Percentiles rank a stretch among this genome's conserved stretches.
phyloP scores from a whole-genome alignment of 1,140 invertebrate genomes.

The Fopius arisanus region DNA sequence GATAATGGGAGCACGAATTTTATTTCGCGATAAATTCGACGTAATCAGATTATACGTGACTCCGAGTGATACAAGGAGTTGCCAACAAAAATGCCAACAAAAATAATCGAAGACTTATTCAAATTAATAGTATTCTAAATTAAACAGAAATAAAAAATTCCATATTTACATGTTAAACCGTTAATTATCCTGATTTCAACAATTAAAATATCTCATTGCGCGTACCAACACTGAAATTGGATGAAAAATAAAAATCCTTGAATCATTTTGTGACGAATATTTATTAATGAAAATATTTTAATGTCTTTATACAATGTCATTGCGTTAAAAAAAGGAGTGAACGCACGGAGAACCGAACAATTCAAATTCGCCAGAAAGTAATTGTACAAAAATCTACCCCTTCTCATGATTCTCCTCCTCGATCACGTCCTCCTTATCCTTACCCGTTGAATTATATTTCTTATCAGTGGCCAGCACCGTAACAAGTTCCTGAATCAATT shows the following conservation, averaged over 20 bases:
- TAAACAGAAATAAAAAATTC: too few species aligned
- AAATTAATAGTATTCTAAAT: too few species aligned
- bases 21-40: not conserved
- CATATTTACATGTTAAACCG: too few species aligned
- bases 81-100: not conserved
- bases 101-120: not conserved
- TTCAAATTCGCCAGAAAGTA: too few species aligned
- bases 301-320: not conserved
- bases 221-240: too few species aligned
- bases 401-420: not conserved
- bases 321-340: not conserved
- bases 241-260: too few species aligned
- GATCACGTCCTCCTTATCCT: constrained; percentile 8
- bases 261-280: too few species aligned
- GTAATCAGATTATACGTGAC: not conserved
- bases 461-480: constrained; percentile 37
- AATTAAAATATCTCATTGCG: too few species aligned
- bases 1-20: not conserved
- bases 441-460: constrained; percentile 14
- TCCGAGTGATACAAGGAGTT: not conserved
- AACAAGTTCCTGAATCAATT: constrained; percentile 48
- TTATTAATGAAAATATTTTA: not conserved
- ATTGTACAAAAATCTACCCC: not conserved
- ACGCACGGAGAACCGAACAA: too few species aligned
- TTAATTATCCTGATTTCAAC: too few species aligned